Percentiles rank a stretch among this genome's conserved stretches.
These are phyloP conservation scores for Protula sp. DNA, from an alignment of 2,888 invertebrate species.

Conservation along the genomic window DNA sequence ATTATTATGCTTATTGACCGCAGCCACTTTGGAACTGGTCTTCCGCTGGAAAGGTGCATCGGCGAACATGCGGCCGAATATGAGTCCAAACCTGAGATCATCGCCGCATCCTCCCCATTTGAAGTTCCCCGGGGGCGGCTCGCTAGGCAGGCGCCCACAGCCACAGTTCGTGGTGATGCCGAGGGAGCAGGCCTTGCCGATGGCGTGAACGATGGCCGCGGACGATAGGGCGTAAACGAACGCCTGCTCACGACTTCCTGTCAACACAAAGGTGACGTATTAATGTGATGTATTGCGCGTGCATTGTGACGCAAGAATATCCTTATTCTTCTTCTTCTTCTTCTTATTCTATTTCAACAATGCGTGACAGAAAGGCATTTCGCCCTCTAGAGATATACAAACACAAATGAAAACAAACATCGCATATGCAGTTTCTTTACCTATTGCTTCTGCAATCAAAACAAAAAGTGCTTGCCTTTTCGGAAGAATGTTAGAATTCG, in stretches of 20 bases:
- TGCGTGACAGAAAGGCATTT: no score
- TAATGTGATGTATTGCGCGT: no score
- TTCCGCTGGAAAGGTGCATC: constrained; percentile 18
- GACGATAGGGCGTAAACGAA: constrained; percentile 78
- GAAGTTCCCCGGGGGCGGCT: constrained; percentile 59
- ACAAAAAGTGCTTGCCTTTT: no score
- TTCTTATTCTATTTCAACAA: no score
- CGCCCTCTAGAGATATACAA: no score
- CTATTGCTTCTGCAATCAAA: no score
- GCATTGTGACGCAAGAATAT: no score
- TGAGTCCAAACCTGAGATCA: constrained; percentile 57
- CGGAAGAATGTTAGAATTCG: no score
- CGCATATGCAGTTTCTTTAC: no score
- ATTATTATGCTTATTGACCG: constrained; percentile 1
- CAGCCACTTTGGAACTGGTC: background rate
- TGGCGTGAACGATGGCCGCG: constrained; percentile 70
- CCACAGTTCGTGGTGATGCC: constrained; percentile 72
- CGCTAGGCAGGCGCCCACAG: constrained; percentile 69
- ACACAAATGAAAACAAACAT: no score
- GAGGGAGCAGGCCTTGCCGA: constrained; percentile 73
- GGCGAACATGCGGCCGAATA: constrained; percentile 50
- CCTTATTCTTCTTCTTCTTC: no score
- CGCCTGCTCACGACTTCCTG: constrained; percentile 80
- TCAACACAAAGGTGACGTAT: constrained; percentile 15
- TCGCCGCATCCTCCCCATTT: constrained; percentile 68